Evolutionary conservation across 2,888 invertebrate species (phyloP), one percentile per base, ranked within the genome.

Genomic region (Aromia moschata): DNA sequence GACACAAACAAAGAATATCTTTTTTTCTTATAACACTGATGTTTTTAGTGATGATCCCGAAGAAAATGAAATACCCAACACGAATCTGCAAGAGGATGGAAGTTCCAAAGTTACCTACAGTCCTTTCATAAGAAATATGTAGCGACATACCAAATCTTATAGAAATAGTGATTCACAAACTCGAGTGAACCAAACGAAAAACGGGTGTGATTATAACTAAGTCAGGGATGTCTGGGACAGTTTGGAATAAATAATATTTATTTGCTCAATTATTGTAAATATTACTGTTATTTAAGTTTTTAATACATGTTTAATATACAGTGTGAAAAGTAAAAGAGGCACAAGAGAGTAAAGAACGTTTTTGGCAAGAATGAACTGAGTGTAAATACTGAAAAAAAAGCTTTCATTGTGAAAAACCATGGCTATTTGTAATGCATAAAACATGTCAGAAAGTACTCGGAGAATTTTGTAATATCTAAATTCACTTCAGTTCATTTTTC

Each of bases 21-120:
- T n/a, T n/a, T n/a, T n/a, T n/a, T n/a, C n/a, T n/a, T n/a, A n/a
- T n/a, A n/a, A n/a, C n/a, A n/a, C n/a, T n/a, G n/a, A n/a, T n/a
- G n/a, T 25, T 71, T 69, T 37, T 52, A 76, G 76, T 60, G 65
- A 72, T 54, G 63, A 69, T 15, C 56, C 63, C 18, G 58, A 71
- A 44, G 63, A 68, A 18, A 73, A 74, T 49, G 71, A 71, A 49
- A 68, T 73, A 20, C 64, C 65, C 17, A 72, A 70, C 14, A 45
- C 58, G 33, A 69, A 70, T 12, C 55, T 65, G 14, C 52, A 56
- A 20, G 64, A 67, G 18, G 62, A 52, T n/a, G 25, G 65, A 10
- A 45, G 56, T 16, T 52, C 68, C 5, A 70, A 74, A 70, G 76
- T 78, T 73, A 76, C 75, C 70, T 76, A 75, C 61, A 69, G 71